Evolutionary conservation across 2,888 invertebrate species (phyloP).

Genomic region (Anoplius nigerrimus): DNA sequence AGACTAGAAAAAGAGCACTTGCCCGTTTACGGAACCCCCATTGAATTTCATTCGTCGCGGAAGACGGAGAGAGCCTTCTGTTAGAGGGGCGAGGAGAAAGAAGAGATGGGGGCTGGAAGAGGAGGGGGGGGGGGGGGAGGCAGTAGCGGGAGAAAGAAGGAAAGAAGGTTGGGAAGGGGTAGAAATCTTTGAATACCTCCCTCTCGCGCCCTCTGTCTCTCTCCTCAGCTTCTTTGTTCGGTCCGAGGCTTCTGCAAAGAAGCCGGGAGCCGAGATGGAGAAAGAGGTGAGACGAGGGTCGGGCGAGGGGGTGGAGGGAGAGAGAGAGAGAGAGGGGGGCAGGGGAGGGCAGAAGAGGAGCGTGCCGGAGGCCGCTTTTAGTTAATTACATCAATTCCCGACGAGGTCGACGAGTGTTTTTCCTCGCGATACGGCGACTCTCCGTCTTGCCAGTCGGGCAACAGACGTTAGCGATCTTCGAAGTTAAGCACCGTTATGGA

Average conservation of each 20-base stretch:
- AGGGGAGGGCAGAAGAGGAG: neutral
- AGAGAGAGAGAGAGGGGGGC: neutral
- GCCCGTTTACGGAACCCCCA: conserved; percentile 47
- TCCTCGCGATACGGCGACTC: conserved; percentile 32
- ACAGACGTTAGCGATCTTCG: neutral
- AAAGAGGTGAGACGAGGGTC: conserved; percentile 30
- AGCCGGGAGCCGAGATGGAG: conserved; percentile 21
- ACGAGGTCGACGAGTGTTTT: conserved; percentile 42
- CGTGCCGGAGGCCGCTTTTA: conserved; percentile 41
- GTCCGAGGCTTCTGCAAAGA: conserved; percentile 42
- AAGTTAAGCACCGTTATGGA: too few relatives aligned
- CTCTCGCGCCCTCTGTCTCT: conserved; percentile 32
- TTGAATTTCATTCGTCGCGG: conserved; percentile 58
- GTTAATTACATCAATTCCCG: conserved; percentile 58
- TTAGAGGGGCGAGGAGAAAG: too few relatives aligned
- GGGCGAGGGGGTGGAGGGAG: neutral
- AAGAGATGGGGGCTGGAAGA: too few relatives aligned
- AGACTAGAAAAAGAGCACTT: conserved; percentile 51
- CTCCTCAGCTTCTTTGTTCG: conserved; percentile 52
- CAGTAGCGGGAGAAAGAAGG: too few relatives aligned
- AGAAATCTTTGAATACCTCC: conserved; percentile 61
- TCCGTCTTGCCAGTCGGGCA: conserved; percentile 21
- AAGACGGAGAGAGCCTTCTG: conserved; percentile 49
- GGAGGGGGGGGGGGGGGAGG: too few relatives aligned
- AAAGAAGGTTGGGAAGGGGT: too few relatives aligned